A percentile compares a stretch with the other conserved stretches of the same genome.
Conservation (phyloP, 2,888 invertebrate genomes). For the Amaurobius ferox region DNA sequence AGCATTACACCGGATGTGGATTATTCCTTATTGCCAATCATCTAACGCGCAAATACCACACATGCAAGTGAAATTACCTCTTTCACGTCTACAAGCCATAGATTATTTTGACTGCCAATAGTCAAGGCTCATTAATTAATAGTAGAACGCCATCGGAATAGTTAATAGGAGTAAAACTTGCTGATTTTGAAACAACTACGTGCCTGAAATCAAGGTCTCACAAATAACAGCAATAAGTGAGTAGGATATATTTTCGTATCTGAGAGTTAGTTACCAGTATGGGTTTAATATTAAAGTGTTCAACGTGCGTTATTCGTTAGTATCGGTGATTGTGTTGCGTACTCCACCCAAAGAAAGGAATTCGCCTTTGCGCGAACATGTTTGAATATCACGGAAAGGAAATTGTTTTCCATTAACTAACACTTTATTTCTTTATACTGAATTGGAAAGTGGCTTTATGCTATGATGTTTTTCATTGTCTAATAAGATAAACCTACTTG, state of each 20-base stretch:
- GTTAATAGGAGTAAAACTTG: constrained; percentile 3
- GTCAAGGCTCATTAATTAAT: constrained; percentile 51
- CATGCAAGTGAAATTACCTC: too few species aligned
- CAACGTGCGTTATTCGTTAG: background rate
- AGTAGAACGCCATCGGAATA: constrained; percentile 10
- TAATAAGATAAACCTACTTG: too few species aligned
- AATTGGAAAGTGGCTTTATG: too few species aligned
- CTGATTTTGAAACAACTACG: background rate
- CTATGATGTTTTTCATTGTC: too few species aligned
- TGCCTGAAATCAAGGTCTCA: constrained; percentile 1
- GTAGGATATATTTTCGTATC: background rate
- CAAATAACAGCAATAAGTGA: background rate
- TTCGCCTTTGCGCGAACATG: background rate
- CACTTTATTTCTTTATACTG: too few species aligned
- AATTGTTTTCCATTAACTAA: too few species aligned
- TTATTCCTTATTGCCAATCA: background rate
- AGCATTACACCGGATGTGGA: too few species aligned
- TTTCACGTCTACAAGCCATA: background rate
- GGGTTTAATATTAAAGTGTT: background rate
- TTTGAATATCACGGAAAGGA: too few species aligned
- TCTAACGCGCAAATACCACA: too few species aligned
- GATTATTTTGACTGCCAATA: background rate
- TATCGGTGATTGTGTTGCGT: background rate
- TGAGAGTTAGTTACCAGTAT: background rate
- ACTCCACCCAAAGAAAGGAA: background rate